Percentiles rank a stretch among this genome's conserved stretches.
These are phyloP conservation scores for Conus canariensis DNA, from an alignment of 2,888 invertebrate species.

Conservation along the genomic window DNA sequence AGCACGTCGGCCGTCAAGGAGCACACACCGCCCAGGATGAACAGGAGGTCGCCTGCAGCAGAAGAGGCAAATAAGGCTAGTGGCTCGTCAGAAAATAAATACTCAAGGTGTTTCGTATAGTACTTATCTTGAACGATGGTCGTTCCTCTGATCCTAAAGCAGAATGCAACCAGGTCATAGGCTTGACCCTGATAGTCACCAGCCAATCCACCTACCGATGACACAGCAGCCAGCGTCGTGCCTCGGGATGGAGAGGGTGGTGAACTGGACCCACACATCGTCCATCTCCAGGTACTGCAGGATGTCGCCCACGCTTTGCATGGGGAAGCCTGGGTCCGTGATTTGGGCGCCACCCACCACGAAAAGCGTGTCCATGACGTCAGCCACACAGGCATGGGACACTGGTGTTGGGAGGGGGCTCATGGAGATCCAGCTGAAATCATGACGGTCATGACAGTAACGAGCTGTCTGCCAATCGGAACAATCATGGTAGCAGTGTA, in stretches of 20 bases:
- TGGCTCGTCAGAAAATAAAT: too few species aligned
- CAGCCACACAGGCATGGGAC: conserved; percentile 63
- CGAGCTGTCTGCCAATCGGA: background rate
- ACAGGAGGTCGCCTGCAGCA: conserved; percentile 53
- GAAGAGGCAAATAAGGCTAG: background rate
- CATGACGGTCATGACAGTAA: background rate
- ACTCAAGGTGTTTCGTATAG: too few species aligned
- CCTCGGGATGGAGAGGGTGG: conserved; percentile 55
- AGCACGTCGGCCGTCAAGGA: conserved; percentile 58
- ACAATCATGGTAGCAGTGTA: too few species aligned
- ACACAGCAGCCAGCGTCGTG: conserved; percentile 59
- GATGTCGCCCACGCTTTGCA: conserved; percentile 60
- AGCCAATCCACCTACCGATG: conserved; percentile 34
- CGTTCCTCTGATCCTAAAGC: too few species aligned
- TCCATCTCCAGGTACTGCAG: conserved; percentile 60
- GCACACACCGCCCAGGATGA: conserved; percentile 68
- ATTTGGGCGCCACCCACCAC: conserved; percentile 66
- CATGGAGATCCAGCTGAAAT: conserved; percentile 56
- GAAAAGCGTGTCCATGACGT: conserved; percentile 56
- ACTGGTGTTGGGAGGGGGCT: conserved; percentile 58
- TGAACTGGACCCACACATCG: conserved; percentile 60
- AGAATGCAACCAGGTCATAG: too few species aligned
- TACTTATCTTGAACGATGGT: too few species aligned
- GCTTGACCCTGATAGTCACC: background rate
- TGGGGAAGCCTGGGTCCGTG: conserved; percentile 44